Evolutionary conservation across 2,888 invertebrate genomes (phyloP).

Genomic region (Lysandra bellargus): DNA sequence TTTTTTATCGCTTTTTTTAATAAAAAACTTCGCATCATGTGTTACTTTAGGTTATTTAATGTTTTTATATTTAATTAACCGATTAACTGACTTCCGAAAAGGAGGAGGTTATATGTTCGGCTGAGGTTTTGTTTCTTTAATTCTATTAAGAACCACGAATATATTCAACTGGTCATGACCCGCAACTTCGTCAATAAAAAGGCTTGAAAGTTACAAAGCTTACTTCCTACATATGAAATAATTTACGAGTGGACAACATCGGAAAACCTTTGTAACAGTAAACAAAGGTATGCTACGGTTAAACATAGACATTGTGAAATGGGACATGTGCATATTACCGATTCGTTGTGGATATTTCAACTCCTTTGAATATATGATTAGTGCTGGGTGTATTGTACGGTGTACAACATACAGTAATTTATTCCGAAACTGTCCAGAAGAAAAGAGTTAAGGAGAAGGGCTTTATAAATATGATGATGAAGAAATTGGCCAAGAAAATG

Average conservation of each 20-base stretch:
- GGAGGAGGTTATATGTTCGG: too few species aligned
- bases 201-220: too few species aligned
- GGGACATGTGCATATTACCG: constrained; percentile 60
- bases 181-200: too few species aligned
- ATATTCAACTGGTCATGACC: too few species aligned
- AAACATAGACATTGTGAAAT: constrained; percentile 16
- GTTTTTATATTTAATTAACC: too few species aligned
- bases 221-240: background rate
- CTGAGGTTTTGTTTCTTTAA: background rate
- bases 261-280: constrained; percentile 5
- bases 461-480: background rate
- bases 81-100: too few species aligned
- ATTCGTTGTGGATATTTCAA: constrained; percentile 58
- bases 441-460: background rate
- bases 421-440: background rate
- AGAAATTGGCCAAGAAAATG: background rate
- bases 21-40: background rate
- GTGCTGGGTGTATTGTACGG: constrained; percentile 27
- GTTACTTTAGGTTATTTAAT: background rate
- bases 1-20: background rate
- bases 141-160: background rate
- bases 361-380: constrained; percentile 37
- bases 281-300: constrained; percentile 27
- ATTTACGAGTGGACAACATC: background rate
- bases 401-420: constrained; percentile 14